phyloP scores from a whole-genome alignment of 1,140 invertebrate species.

The Aphis gossypii region DNA sequence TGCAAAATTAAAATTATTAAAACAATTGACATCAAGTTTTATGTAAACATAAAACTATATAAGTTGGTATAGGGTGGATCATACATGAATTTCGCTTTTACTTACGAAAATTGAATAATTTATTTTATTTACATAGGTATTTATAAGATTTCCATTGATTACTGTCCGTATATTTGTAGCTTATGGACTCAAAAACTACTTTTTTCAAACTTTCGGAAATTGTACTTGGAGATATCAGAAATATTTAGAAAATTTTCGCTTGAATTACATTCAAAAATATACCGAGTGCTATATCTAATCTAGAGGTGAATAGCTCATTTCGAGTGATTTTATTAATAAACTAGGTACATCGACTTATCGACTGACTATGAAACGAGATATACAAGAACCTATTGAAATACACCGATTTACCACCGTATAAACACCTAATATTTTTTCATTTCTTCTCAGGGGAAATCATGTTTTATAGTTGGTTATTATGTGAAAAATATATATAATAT shows the following conservation, averaged over 20 bases:
- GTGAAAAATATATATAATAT: background rate
- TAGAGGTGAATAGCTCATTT: background rate
- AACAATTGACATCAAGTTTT: background rate
- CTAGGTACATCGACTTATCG: background rate
- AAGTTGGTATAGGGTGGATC: background rate
- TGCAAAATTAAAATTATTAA: background rate
- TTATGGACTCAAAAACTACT: background rate
- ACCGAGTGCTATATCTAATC: background rate
- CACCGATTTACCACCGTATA: background rate
- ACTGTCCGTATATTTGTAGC: background rate
- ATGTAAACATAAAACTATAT: background rate
- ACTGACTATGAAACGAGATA: background rate
- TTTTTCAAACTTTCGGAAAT: background rate
- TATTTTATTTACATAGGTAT: too few relatives aligned
- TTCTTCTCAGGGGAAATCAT: background rate
- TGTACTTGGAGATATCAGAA: background rate
- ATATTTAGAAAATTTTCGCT: background rate
- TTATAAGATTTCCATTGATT: too few relatives aligned
- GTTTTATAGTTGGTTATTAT: background rate
- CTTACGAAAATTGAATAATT: too few relatives aligned
- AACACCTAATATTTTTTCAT: background rate
- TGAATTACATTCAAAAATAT: background rate
- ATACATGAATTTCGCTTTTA: background rate
- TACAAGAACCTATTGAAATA: background rate
- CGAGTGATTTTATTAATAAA: background rate